Percentiles rank a stretch among this genome's conserved stretches.
Conservation (phyloP, 2,113 vertebrate species). For the Beaufortia kweichowensis region DNA sequence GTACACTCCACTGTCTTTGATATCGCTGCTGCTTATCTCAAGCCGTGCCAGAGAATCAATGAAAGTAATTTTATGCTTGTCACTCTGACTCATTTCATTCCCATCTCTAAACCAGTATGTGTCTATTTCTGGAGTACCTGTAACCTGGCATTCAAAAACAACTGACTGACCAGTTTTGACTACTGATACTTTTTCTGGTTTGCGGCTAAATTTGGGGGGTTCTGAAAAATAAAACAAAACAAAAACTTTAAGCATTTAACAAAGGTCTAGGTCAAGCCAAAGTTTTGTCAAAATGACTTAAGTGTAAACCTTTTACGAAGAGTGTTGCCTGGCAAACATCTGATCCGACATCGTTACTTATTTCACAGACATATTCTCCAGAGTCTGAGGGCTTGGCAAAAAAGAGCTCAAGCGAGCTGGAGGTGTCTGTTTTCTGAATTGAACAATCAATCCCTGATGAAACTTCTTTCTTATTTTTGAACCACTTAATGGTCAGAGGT, state of each 20-base stretch:
- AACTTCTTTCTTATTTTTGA: conserved; percentile 91
- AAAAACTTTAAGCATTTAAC: neutral
- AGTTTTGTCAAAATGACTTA: neutral
- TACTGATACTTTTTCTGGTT: conserved; percentile 83
- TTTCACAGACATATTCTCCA: conserved; percentile 90
- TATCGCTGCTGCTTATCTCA: conserved; percentile 77
- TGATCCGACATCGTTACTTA: conserved; percentile 92
- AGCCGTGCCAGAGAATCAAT: conserved; percentile 83
- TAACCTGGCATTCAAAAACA: conserved; percentile 89
- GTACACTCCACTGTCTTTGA: conserved; percentile 86
- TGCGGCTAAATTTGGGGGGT: conserved; percentile 89
- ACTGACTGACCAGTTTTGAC: conserved; percentile 86
- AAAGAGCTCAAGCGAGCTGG: conserved; percentile 87
- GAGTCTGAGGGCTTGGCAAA: conserved; percentile 86
- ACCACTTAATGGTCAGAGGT: conserved; percentile 92
- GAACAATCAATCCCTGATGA: conserved; percentile 81
- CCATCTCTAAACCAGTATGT: conserved; percentile 92
- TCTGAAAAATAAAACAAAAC: conserved; percentile 73
- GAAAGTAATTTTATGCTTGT: conserved; percentile 81
- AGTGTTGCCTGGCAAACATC: conserved; percentile 83
- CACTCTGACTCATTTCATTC: conserved; percentile 81
- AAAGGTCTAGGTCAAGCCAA: conserved; percentile 4
- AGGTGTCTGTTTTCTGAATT: conserved; percentile 87
- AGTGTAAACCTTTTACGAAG: conserved; percentile 92
- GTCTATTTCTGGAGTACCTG: conserved; percentile 90